Percentiles rank a stretch among this genome's conserved stretches.
Evolutionary conservation across 2,113 vertebrate genomes (phyloP).

Genomic region (Gymnorhina tibicen): DNA sequence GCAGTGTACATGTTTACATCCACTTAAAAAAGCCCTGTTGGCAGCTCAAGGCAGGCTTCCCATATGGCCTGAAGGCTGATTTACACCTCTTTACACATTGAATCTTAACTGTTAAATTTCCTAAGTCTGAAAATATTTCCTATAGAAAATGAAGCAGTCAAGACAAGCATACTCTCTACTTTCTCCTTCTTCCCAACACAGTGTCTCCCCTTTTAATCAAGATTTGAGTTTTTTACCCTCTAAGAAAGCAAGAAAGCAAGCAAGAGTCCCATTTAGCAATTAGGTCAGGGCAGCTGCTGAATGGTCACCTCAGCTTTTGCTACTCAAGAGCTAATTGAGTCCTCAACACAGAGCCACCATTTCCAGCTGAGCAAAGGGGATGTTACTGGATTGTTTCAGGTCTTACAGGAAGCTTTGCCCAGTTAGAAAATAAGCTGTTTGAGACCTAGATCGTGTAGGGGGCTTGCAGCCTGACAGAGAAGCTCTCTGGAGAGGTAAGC

Average conservation of each 20-base stretch:
- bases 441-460: background rate
- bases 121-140: background rate
- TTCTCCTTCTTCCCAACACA: background rate
- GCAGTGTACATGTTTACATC: background rate
- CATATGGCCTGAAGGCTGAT: background rate
- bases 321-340: background rate
- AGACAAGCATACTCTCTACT: background rate
- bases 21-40: background rate
- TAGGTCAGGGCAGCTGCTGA: background rate
- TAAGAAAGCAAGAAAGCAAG: background rate
- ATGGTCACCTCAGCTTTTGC: background rate
- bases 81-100: background rate
- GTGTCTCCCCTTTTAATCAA: background rate
- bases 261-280: background rate
- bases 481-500: background rate
- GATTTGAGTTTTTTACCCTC: background rate
- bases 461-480: background rate
- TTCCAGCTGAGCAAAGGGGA: background rate
- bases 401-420: background rate
- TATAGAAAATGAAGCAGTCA: background rate
- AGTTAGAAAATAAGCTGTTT: background rate
- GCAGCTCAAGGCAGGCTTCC: background rate
- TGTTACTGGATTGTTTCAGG: background rate
- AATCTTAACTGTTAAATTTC: background rate
- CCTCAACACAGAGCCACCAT: background rate